phyloP scores from a whole-genome alignment of 92 coral and sea anemone genomes.

The Epizoanthus illoricatus region DNA sequence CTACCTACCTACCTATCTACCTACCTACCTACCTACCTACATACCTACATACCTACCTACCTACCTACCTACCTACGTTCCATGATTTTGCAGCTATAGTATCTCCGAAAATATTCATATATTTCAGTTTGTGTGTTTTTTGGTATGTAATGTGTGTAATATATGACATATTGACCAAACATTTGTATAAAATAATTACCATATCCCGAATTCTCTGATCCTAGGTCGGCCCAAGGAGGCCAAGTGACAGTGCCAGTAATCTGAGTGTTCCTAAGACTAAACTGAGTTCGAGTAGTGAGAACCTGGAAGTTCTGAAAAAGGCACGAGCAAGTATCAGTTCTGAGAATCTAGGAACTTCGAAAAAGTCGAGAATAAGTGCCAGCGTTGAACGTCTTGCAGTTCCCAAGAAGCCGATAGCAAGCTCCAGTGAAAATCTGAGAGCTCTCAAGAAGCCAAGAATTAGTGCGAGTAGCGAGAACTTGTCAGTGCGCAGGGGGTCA shows the following conservation, averaged over 20 bases:
- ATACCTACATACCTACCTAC: too few species aligned
- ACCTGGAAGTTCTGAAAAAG: not conserved
- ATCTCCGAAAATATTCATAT: too few species aligned
- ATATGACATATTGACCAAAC: too few species aligned
- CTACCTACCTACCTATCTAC: too few species aligned
- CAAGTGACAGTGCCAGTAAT: not conserved
- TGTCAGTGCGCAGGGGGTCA: constrained; percentile 7
- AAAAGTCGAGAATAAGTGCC: not conserved
- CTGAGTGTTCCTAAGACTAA: not conserved
- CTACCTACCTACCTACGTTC: too few species aligned
- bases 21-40: too few species aligned
- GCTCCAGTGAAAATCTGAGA: constrained; percentile 20
- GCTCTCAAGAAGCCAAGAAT: constrained; percentile 11
- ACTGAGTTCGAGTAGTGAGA: constrained; percentile 27
- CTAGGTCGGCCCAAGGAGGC: not conserved
- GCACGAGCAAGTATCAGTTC: not conserved
- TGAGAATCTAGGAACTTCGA: constrained; percentile 1
- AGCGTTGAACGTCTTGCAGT: constrained; percentile 28
- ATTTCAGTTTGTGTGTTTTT: too few species aligned
- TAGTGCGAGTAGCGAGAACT: constrained; percentile 35
- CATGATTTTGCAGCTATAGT: too few species aligned
- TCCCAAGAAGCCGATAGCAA: constrained; percentile 7
- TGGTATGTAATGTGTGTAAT: too few species aligned
- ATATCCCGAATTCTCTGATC: too few species aligned
- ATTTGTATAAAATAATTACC: too few species aligned